Evolutionary conservation across 2,888 invertebrate species (phyloP), one percentile per base, ranked within the genome.

Genomic region (Nomada hirtipes): DNA sequence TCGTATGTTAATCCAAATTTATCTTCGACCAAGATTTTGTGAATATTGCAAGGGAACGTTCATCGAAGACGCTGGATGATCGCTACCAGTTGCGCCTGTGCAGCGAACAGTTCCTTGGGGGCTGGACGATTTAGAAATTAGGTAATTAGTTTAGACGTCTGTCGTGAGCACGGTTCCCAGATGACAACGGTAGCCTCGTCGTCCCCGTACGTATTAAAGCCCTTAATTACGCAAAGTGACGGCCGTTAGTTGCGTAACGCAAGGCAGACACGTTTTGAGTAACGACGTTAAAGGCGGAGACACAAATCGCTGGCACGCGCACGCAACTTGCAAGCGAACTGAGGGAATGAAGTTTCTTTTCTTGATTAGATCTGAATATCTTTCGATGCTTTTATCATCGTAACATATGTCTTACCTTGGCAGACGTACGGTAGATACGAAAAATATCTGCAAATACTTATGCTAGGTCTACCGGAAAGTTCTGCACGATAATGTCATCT

Each of bases 61-160:
- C 36, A 36, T 36, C 36, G 0, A 53, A 53, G n/a, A 53, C 52
- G 52, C 18, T 53, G 52, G 7, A n/a, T n/a, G 15, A 23, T 29
- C 9, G 20, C 26, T 69, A 77, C 60, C 59, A 73, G 67, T 74
- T 55, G 61, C 74, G 47, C 42, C n/a, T 23, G 47, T 47, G 18
- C 18, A 2, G 53, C n/a, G 60, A 13, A 36, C 10, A 53, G 2
- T 18, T 55, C 26, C 55, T 50, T 7, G 15, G 57, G 2, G 44
- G 4, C 55, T 4, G 26, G 53, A 23, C 50, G 86, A 78, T 86
- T 88, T 87, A 85, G 84, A 82, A 87, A 88, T 87, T 82, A 75
- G 86, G 73, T 86, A 86, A 87, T 87, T 88, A 86, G 75, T 84
- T 85, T 83, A 85, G 78, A 68, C 29, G 60, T 77, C 77, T 81